Base-by-base conservation (phyloP, 2,797 vertebrate species). In the Limnodromus scolopaceus region DNA sequence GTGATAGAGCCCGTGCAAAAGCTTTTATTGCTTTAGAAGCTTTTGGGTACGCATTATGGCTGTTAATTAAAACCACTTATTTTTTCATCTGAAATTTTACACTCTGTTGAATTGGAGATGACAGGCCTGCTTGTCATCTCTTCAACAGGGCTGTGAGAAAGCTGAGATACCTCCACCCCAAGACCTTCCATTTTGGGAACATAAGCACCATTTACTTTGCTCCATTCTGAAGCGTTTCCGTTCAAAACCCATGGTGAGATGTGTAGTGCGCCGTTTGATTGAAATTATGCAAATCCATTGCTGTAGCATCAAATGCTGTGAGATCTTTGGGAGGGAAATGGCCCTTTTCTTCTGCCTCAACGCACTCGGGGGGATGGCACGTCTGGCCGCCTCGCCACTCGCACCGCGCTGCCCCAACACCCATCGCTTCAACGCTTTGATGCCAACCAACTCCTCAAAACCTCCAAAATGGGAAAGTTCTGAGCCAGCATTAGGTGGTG, bases 351-450 rank as follows among this genome's bases (percentile, higher is more conserved):
- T 75, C 34, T 55, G 43, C 66, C 18, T 20, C 60, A 9, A 6
- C 3, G 3, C 1, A 3, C 1, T 0, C 1, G 27, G 54, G 49
- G 70, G 84, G 60, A 57, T 1, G 6, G 64, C 41, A 25, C 15
- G 49, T 20, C 45, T 63, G 1, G 1, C 72, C 61, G 78, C 68
- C 58, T 78, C 22, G 0, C 81, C 64, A 53, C 74, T 57, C 9
- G 20, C 11, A 0, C 7, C 0, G 17, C 3, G 2, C 68, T 70
- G 84, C 76, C 0, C 3, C 64, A 11, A 87, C 51, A 58, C 51
- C 51, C 14, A 30, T 54, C 3, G 1, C 61, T 46, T 64, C 3
- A 8, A 0, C 0, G 0, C 41, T 53, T 49, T 9, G 39, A 11
- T 57, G 54, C 13, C 39, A 60, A 17, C 0, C 1, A 12, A 4